Evolutionary conservation across 1,140 invertebrate species (phyloP).

Genomic region (Belonocnema kinseyi): DNA sequence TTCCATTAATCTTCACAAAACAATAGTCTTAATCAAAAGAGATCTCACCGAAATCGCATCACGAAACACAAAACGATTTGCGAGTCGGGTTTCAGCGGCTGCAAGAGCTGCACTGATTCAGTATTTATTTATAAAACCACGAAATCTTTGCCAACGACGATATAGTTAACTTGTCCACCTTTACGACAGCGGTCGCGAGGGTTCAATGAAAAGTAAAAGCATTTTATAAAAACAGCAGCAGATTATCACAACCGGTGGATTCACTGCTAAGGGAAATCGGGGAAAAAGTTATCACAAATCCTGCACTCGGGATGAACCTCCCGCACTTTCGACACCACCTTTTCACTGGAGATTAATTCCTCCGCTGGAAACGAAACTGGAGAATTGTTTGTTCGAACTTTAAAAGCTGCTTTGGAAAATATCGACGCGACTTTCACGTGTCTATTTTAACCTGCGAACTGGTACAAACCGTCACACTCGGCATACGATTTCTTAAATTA

Average conservation of each 20-base stretch:
- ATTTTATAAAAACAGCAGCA: not conserved
- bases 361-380: not conserved
- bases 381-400: not conserved
- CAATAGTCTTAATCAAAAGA: constrained; percentile 24
- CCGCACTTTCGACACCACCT: constrained; percentile 5
- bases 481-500: constrained; percentile 74
- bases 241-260: not conserved
- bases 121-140: constrained; percentile 70
- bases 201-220: constrained; percentile 16
- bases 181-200: constrained; percentile 7
- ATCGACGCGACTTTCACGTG: constrained; percentile 67
- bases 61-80: constrained; percentile 45
- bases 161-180: constrained; percentile 4
- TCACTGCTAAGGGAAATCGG: no score
- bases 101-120: constrained; percentile 61
- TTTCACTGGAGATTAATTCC: not conserved
- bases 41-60: constrained; percentile 22
- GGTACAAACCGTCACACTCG: constrained; percentile 67
- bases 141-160: constrained; percentile 60
- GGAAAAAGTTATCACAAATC: constrained; percentile 9
- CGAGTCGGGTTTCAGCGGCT: constrained; percentile 59
- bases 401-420: constrained; percentile 28
- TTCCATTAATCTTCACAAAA: not conserved
- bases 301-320: constrained; percentile 20
- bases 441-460: constrained; percentile 73